Conservation (phyloP, 2,797 vertebrate genomes). For the Nannoperca obscura region DNA sequence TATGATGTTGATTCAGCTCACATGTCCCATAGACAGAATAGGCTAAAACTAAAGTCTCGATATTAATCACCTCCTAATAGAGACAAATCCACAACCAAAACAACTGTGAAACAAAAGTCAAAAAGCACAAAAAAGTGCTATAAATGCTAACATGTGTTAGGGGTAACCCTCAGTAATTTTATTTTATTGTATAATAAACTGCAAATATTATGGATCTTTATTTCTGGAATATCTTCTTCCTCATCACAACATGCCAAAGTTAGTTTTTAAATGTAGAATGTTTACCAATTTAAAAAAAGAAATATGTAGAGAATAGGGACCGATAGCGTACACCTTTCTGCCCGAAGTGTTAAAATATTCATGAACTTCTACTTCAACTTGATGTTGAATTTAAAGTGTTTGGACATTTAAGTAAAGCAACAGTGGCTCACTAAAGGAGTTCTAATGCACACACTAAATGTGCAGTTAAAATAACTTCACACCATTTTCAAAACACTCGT, state of each 20-base stretch:
- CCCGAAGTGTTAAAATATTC: background rate
- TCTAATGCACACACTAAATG: background rate
- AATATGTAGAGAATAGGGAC: too few species aligned
- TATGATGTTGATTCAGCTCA: slow-evolving; percentile 1
- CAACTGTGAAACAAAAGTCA: too few species aligned
- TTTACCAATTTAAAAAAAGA: background rate
- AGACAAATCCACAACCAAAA: background rate
- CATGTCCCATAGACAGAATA: background rate
- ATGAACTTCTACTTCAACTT: background rate
- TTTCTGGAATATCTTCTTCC: background rate
- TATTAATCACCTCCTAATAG: background rate
- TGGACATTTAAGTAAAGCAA: background rate
- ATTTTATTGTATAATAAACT: background rate
- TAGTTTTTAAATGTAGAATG: background rate
- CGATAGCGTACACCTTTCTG: background rate
- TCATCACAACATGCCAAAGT: background rate
- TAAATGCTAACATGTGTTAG: background rate
- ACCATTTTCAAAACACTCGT: background rate
- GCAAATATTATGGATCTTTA: background rate
- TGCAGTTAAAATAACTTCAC: background rate
- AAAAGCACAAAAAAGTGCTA: background rate
- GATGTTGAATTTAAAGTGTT: slow-evolving; percentile 8
- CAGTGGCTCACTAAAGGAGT: background rate
- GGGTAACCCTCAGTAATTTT: background rate
- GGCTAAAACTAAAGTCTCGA: background rate